Conservation (phyloP, 2,888 invertebrate genomes). For the Lasius fuliginosus region DNA sequence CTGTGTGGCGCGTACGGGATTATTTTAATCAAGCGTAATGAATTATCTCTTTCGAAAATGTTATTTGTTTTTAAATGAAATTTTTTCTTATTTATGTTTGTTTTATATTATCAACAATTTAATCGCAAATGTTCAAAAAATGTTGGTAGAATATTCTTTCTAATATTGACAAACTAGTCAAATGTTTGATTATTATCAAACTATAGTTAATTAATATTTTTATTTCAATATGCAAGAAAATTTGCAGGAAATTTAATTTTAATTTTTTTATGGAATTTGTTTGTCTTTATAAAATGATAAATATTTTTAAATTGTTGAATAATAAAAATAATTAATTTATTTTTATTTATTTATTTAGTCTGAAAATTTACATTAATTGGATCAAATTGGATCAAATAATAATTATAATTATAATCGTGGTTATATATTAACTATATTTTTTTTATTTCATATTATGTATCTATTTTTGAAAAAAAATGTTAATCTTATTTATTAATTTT, state of each 20-base stretch:
- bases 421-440: neutral
- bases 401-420: neutral
- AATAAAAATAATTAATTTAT: neutral
- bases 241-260: neutral
- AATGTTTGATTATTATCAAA: neutral
- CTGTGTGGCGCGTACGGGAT: too few relatives aligned
- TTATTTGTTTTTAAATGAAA: neutral
- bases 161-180: neutral
- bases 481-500: neutral
- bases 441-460: neutral
- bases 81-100: neutral
- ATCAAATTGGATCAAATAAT: neutral
- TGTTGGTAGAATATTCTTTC: neutral
- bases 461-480: neutral
- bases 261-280: neutral
- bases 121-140: neutral
- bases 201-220: neutral
- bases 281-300: neutral
- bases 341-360: neutral
- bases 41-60: neutral
- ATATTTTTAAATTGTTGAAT: neutral
- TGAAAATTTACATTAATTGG: neutral
- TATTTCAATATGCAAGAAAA: neutral
- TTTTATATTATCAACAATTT: neutral
- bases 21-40: too few relatives aligned